Evolutionary conservation across 2,888 invertebrate species (phyloP).

Genomic region (Tetranychus piercei): DNA sequence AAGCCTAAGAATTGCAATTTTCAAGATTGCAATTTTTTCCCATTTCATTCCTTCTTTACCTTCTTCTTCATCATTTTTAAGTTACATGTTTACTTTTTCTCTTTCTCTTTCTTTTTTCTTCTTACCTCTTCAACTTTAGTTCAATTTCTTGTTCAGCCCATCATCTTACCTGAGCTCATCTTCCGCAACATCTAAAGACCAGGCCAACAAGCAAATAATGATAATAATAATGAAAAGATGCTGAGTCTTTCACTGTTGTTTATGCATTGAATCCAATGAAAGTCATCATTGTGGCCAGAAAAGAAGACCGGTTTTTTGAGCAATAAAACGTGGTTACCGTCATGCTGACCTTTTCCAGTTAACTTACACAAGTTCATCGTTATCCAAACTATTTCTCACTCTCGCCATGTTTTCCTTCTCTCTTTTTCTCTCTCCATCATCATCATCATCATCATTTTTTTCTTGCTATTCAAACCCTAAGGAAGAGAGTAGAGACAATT

Average conservation of each 20-base stretch:
- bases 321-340: not conserved
- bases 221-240: not conserved
- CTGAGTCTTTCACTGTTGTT: not conserved
- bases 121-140: not conserved
- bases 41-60: not conserved
- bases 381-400: not conserved
- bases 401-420: not conserved
- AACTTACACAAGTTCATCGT: not conserved
- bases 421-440: not conserved
- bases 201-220: not conserved
- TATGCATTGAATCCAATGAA: not conserved
- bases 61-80: not conserved
- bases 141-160: not conserved
- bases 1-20: not conserved
- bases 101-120: not conserved
- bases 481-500: not conserved
- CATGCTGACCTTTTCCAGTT: not conserved
- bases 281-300: not conserved
- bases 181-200: not conserved
- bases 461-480: not conserved
- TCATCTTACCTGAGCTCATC: not conserved
- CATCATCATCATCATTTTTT: not conserved
- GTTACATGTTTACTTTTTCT: not conserved
- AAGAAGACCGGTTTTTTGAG: not conserved
- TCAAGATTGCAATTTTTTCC: not conserved